Percentiles rank a stretch among this genome's conserved stretches.
These are phyloP conservation scores for Timema podura DNA, from an alignment of 2,888 invertebrate species.

Conservation along the genomic window DNA sequence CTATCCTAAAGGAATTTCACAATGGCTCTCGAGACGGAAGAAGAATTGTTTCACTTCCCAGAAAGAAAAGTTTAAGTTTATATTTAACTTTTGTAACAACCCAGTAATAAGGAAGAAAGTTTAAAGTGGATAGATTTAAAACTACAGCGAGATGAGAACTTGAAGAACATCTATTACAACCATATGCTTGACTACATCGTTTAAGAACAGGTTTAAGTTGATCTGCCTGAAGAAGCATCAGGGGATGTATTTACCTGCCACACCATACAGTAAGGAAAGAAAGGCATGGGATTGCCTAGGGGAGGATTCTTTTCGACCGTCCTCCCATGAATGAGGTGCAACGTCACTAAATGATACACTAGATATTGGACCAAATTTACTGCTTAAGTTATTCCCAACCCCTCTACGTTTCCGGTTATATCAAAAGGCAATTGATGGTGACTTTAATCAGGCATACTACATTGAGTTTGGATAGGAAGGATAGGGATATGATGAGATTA, in stretches of 20 bases:
- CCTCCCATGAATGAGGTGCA: not conserved
- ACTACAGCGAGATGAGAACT: not conserved
- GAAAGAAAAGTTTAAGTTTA: not conserved
- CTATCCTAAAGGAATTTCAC: too few species aligned
- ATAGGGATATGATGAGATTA: constrained; percentile 18
- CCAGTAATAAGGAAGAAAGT: not conserved
- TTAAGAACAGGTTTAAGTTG: not conserved
- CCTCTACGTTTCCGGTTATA: constrained; percentile 4
- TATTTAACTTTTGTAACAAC: not conserved
- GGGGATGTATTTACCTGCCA: not conserved
- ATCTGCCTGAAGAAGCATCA: too few species aligned
- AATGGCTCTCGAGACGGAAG: not conserved
- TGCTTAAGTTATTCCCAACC: constrained; percentile 10
- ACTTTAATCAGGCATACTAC: constrained; percentile 8
- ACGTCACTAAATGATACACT: not conserved
- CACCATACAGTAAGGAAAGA: constrained; percentile 5
- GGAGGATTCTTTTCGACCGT: constrained; percentile 12
- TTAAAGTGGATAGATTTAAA: not conserved
- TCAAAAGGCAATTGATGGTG: not conserved
- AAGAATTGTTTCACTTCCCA: not conserved
- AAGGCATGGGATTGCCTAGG: not conserved
- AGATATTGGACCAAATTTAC: constrained; percentile 16
- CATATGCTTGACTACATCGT: constrained; percentile 10
- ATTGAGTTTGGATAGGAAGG: not conserved
- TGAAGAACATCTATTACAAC: not conserved